Conservation (phyloP, 1,140 invertebrate genomes). For the Scylla paramamosain region DNA sequence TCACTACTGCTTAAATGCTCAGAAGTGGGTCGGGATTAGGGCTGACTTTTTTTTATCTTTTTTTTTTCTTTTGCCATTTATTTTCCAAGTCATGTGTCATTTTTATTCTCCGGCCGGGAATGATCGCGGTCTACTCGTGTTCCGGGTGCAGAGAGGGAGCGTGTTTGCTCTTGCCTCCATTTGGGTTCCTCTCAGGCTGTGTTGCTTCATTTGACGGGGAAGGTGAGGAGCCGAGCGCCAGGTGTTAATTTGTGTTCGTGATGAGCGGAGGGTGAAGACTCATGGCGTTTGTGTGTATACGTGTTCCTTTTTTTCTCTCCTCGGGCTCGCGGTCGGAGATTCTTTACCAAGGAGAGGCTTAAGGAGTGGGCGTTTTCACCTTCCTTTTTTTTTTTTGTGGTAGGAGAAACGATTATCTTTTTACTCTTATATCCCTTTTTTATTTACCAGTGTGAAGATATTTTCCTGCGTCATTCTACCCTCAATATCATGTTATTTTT, state of each 20-base stretch:
- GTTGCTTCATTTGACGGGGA: slow-evolving; percentile 9
- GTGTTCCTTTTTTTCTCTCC: not conserved
- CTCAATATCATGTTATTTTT: too few species aligned
- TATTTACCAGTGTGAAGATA: not conserved
- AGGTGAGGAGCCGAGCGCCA: not conserved
- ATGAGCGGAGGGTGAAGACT: not conserved
- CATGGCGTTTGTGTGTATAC: not conserved
- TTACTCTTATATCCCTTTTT: not conserved
- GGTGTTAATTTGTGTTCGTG: slow-evolving; percentile 12
- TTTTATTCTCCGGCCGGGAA: not conserved
- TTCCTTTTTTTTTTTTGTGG: not conserved
- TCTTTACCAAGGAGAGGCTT: not conserved
- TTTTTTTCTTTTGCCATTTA: not conserved
- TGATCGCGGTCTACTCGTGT: not conserved
- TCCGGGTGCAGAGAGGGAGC: not conserved
- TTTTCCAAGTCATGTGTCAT: slow-evolving; percentile 1
- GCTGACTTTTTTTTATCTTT: not conserved
- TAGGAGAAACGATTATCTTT: not conserved
- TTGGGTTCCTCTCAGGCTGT: not conserved
- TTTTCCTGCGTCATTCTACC: not conserved
- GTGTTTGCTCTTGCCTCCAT: not conserved
- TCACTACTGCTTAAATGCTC: not conserved
- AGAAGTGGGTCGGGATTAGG: not conserved
- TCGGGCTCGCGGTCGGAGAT: not conserved
- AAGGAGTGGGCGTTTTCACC: not conserved